Percentiles rank a stretch among this genome's conserved stretches.
These are phyloP conservation scores for Lagorchestes hirsutus DNA, from an alignment of 2,797 vertebrate species.

Conservation along the genomic window DNA sequence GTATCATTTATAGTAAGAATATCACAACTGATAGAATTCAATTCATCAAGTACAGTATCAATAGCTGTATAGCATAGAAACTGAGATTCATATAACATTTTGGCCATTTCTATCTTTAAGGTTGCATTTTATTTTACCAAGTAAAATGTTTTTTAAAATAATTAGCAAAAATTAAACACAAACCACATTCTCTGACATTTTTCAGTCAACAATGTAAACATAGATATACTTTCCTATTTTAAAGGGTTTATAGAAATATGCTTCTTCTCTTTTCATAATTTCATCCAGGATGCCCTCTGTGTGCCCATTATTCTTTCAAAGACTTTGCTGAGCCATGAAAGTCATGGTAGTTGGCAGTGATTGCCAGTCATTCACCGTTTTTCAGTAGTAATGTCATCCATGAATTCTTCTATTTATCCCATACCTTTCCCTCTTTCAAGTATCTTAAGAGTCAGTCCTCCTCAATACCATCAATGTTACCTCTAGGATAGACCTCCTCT, in stretches of 20 bases:
- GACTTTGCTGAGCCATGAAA: neutral
- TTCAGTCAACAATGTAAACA: neutral
- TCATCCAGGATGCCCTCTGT: neutral
- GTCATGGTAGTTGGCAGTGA: neutral
- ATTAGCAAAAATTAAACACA: neutral
- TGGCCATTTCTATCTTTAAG: neutral
- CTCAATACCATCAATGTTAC: neutral
- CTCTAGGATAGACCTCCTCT: neutral
- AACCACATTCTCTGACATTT: neutral
- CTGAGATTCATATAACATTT: neutral
- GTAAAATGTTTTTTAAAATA: neutral
- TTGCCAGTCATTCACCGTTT: neutral
- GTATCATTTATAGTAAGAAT: neutral
- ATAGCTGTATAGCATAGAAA: neutral
- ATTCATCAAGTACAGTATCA: neutral
- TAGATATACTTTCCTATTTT: neutral
- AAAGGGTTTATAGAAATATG: neutral
- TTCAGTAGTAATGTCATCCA: neutral
- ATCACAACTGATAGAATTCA: neutral
- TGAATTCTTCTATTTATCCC: neutral
- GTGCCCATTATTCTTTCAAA: neutral
- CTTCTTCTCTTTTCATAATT: neutral
- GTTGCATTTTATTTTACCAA: neutral
- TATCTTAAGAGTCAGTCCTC: neutral
- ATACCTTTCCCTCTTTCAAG: neutral